Evolutionary conservation across 1,140 invertebrate species (phyloP).

Genomic region (Atta texana): DNA sequence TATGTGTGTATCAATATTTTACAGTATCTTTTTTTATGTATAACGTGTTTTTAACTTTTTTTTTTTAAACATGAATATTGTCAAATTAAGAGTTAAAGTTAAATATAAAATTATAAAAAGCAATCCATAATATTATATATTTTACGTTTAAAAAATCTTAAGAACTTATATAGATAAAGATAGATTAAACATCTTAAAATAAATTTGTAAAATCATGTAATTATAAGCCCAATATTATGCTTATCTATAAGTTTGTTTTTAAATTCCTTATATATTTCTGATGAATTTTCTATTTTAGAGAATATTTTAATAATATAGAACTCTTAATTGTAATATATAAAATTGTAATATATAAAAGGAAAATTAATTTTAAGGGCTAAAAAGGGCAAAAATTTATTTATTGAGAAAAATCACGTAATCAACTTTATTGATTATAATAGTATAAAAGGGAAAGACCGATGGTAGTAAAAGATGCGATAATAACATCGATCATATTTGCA

Average conservation of each 20-base stretch:
- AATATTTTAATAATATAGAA: not conserved
- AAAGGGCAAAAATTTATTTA: conserved; percentile 28
- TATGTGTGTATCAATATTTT: not conserved
- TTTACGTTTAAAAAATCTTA: not conserved
- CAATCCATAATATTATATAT: not conserved
- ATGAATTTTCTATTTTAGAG: not conserved
- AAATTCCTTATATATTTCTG: not conserved
- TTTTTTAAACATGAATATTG: not conserved
- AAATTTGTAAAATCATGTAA: not conserved
- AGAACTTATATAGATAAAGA: too few relatives aligned
- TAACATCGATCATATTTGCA: conserved; percentile 35
- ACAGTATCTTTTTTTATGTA: not conserved
- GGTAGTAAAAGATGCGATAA: conserved; percentile 33
- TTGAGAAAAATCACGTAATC: conserved; percentile 70
- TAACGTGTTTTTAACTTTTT: not conserved
- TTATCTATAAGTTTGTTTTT: not conserved
- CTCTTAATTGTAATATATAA: not conserved
- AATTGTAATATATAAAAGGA: not conserved
- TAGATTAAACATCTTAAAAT: not conserved
- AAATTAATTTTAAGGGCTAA: not conserved
- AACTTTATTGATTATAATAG: conserved; percentile 76
- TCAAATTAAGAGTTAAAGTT: not conserved
- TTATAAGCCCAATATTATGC: not conserved
- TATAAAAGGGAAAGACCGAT: conserved; percentile 75
- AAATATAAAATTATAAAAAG: not conserved